These are phyloP conservation scores for Corvus moneduloides DNA, from an alignment of 2,113 vertebrate species.

Conservation along the genomic window DNA sequence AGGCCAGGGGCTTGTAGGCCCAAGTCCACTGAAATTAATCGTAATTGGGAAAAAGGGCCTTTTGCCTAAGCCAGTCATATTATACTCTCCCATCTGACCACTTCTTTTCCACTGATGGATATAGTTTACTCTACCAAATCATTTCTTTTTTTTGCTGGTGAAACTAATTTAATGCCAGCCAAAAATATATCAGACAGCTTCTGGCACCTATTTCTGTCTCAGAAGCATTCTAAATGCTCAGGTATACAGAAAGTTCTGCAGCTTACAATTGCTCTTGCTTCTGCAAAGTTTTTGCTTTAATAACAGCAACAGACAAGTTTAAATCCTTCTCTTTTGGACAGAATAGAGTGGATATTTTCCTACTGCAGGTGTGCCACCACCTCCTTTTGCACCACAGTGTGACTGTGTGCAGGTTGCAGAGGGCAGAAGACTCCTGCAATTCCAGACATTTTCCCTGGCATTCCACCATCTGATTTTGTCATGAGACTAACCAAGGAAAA, in stretches of 20 bases:
- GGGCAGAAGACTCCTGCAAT: neutral
- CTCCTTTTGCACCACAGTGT: neutral
- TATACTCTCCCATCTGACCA: conserved; percentile 31
- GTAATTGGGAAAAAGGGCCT: conserved; percentile 47
- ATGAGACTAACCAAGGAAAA: neutral
- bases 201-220: conserved; percentile 31
- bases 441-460: neutral
- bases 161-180: conserved; percentile 37
- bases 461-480: neutral
- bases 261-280: neutral
- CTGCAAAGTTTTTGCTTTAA: conserved; percentile 37
- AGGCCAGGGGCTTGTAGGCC: conserved; percentile 63
- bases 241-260: conserved; percentile 7
- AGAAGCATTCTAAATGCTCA: neutral
- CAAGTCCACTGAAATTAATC: conserved; percentile 67
- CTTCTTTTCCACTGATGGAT: conserved; percentile 39
- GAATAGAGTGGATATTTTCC: neutral
- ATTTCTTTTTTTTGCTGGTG: conserved; percentile 24
- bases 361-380: neutral
- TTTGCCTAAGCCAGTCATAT: conserved; percentile 48
- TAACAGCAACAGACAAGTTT: neutral
- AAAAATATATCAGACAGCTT: conserved; percentile 44
- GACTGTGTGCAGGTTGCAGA: neutral
- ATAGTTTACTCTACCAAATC: neutral
- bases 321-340: neutral